Percentiles rank a stretch among this genome's conserved stretches.
phyloP scores from a whole-genome alignment of 2,113 vertebrate genomes.

The Ctenodactylus gundi region DNA sequence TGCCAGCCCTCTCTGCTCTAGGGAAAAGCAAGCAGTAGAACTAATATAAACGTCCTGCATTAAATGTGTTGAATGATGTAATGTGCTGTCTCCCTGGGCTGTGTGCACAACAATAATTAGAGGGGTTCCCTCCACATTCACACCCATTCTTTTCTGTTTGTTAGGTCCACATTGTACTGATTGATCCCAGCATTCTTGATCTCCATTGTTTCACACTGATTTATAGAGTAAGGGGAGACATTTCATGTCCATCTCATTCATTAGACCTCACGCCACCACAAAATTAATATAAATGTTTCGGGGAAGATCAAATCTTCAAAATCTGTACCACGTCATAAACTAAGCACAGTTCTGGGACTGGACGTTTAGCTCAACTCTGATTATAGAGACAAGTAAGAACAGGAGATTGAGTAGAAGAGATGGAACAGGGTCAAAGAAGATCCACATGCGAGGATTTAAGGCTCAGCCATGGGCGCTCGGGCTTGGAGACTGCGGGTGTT shows the following conservation, averaged over 20 bases:
- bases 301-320: background rate
- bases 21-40: background rate
- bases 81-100: background rate
- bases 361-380: background rate
- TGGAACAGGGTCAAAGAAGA: background rate
- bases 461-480: background rate
- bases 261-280: background rate
- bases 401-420: background rate
- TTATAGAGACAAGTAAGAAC: background rate
- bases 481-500: too few relatives aligned
- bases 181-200: background rate
- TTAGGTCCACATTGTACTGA: background rate
- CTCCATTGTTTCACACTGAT: background rate
- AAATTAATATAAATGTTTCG: slow-evolving; percentile 10
- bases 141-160: background rate
- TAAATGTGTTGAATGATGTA: background rate
- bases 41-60: background rate
- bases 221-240: background rate
- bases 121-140: background rate
- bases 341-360: background rate
- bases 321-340: background rate
- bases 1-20: background rate
- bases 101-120: background rate
- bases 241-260: background rate
- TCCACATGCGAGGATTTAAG: background rate